Evolutionary conservation across 2,888 invertebrate species (phyloP), one percentile per base, ranked within the genome.

Genomic region (Oscheius onirici): DNA sequence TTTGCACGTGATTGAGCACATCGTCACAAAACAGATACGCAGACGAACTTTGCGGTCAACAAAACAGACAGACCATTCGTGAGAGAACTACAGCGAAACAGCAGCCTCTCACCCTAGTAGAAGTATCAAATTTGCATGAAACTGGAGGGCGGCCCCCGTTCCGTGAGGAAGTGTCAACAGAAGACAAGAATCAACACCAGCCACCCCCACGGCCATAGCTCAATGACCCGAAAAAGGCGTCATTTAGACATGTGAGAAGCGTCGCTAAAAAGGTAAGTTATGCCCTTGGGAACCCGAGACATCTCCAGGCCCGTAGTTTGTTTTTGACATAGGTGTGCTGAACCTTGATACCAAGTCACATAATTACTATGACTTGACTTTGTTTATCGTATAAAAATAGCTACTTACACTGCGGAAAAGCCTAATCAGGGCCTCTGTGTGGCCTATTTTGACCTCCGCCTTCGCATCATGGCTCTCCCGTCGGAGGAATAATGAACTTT

Each of bases 111-210:
- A n/a, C n/a, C 34, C 34, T 34, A 34, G 34, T 34, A 0, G 41
- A 41, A 17, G 63, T 49, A 63, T 63, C 63, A 63, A 46, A 49
- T 63, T 63, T 63, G 63, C 49, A 63, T 46, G 49, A 63, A 49
- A 41, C 20, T 15, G 34, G 34, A 34, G 46, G 46, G 15, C 46
- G 15, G n/a, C 20, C 43, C 15, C 43, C 46, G 15, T 6, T 41
- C 41, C 58, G 17, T 58, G 40, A n/a, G 22, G 58, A 28, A 41
- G 40, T 58, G 58, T 58, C 58, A 58, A 58, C 58, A 58, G 6
- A 34, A 34, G 34, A 34, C 34, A 58, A 58, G 58, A 58, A 58
- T 40, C 58, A 58, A 58, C 58, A 41, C 43, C 58, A 55, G 20
- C 41, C 40, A 40, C n/a, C 58, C 41, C 58, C 11, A 24, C 26